phyloP scores from a whole-genome alignment of 2,113 vertebrate genomes.

The Barnardius zonarius region DNA sequence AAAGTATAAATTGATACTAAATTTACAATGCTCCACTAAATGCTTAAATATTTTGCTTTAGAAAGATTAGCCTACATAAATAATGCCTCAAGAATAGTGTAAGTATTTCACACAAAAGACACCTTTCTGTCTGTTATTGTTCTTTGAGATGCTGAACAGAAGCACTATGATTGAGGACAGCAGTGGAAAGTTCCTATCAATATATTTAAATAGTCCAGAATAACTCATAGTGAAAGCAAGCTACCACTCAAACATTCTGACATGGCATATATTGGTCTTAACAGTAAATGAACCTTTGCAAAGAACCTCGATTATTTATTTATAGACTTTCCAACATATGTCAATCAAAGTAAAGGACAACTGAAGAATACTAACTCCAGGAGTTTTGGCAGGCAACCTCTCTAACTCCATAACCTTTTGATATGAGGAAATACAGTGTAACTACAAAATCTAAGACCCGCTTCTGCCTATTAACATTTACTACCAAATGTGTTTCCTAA shows the following conservation, averaged over 20 bases:
- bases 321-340: slow-evolving; percentile 9
- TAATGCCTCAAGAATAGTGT: neutral
- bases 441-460: neutral
- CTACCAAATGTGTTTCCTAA: neutral
- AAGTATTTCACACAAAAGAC: neutral
- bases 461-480: neutral
- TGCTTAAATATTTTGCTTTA: slow-evolving; percentile 11
- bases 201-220: neutral
- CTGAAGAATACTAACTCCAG: neutral
- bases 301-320: slow-evolving; percentile 40
- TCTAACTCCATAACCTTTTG: neutral
- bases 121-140: neutral
- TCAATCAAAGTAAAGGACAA: slow-evolving; percentile 34
- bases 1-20: neutral
- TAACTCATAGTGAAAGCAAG: neutral
- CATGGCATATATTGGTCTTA: neutral
- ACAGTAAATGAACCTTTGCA: slow-evolving; percentile 32
- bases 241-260: neutral
- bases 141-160: neutral
- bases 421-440: neutral
- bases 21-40: neutral
- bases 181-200: neutral
- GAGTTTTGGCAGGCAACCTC: neutral
- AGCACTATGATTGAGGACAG: neutral
- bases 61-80: slow-evolving; percentile 22